These are phyloP conservation scores for Porites australiensis DNA, from an alignment of 64 coral and sea anemone species.

Conservation along the genomic window DNA sequence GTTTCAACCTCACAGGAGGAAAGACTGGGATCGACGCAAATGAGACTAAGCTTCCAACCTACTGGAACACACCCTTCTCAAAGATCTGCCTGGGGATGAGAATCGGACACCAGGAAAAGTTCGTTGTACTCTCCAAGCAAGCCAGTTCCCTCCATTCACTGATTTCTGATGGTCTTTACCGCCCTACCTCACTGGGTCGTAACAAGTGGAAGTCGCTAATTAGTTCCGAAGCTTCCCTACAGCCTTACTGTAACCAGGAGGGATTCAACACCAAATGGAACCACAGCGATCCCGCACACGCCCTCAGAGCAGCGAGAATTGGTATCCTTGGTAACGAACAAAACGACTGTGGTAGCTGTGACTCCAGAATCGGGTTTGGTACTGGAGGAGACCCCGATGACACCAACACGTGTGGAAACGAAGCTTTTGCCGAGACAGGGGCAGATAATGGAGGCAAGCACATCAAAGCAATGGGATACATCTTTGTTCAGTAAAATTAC, in stretches of 20 bases:
- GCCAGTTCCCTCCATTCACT: constrained; percentile 23
- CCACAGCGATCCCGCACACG: too few species aligned
- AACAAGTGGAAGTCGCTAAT: constrained; percentile 35
- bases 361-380: constrained; percentile 46
- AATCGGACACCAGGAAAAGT: neutral
- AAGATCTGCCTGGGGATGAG: constrained; percentile 32
- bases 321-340: constrained; percentile 45
- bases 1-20: neutral
- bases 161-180: constrained; percentile 55
- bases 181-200: constrained; percentile 30
- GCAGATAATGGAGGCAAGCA: neutral
- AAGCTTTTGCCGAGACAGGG: neutral
- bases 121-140: neutral
- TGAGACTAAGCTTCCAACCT: constrained; percentile 51
- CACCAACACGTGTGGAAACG: constrained; percentile 21
- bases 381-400: neutral
- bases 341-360: neutral
- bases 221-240: constrained; percentile 3
- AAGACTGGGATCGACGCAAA: constrained; percentile 30
- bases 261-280: constrained; percentile 29
- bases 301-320: constrained; percentile 41
- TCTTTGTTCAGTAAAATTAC: constrained; percentile 34
- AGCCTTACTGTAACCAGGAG: constrained; percentile 37
- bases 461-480: constrained; percentile 35
- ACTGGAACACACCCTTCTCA: constrained; percentile 27